phyloP scores from a whole-genome alignment of 1,140 invertebrate genomes.

The Oryzaephilus surinamensis region DNA sequence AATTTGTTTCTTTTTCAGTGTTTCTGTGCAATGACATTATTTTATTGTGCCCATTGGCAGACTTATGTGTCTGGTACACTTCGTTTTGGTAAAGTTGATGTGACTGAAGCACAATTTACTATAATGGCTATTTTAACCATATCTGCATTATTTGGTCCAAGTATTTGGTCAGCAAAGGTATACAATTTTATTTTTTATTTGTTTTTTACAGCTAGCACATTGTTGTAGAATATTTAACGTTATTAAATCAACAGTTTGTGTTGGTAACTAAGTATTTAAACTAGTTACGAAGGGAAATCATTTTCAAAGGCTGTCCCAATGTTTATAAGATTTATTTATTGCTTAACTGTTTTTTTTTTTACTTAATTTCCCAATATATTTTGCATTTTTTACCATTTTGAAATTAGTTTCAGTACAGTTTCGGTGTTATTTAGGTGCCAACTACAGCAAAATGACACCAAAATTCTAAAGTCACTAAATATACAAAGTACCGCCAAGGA shows the following conservation, averaged over 20 bases:
- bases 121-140: slow-evolving; percentile 85
- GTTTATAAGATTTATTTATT: not conserved
- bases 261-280: too few species aligned
- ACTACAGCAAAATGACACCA: too few species aligned
- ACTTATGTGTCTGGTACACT: slow-evolving; percentile 93
- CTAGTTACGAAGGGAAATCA: too few species aligned
- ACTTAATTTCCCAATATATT: too few species aligned
- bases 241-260: too few species aligned
- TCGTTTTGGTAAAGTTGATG: slow-evolving; percentile 91
- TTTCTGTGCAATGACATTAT: slow-evolving; percentile 86
- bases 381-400: too few species aligned
- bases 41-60: slow-evolving; percentile 99
- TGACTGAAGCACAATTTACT: slow-evolving; percentile 94
- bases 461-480: too few species aligned
- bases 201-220: too few species aligned
- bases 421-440: too few species aligned
- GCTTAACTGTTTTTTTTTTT: not conserved
- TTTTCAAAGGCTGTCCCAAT: not conserved
- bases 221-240: too few species aligned
- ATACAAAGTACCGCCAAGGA: too few species aligned
- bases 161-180: slow-evolving; percentile 78
- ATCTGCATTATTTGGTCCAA: slow-evolving; percentile 76
- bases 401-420: too few species aligned
- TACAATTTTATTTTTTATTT: slow-evolving; percentile 17
- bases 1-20: slow-evolving; percentile 48